These are phyloP conservation scores for Listronotus bonariensis DNA, from an alignment of 1,140 invertebrate genomes.

Conservation along the genomic window DNA sequence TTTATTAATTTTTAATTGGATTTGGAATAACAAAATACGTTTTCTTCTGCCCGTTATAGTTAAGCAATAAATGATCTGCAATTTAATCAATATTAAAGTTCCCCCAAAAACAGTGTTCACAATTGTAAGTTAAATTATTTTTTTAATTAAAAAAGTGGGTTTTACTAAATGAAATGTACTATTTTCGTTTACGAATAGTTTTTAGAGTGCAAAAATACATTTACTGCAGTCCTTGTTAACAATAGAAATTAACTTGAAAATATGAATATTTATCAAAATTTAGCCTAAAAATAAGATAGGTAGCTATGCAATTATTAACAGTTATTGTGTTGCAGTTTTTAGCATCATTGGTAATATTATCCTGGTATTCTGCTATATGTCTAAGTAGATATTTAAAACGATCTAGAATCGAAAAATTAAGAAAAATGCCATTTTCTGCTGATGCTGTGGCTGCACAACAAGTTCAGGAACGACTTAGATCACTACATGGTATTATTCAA, in stretches of 20 bases:
- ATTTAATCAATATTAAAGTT: conserved; percentile 29
- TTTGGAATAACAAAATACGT: too few relatives aligned
- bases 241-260: too few relatives aligned
- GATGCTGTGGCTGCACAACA: conserved; percentile 75
- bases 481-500: conserved; percentile 74
- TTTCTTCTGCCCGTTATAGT: too few relatives aligned
- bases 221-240: too few relatives aligned
- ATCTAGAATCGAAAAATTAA: conserved; percentile 15
- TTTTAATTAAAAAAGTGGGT: too few relatives aligned
- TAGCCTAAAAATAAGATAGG: conserved; percentile 1
- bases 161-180: neutral
- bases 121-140: conserved; percentile 41
- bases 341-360: conserved; percentile 33
- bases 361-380: conserved; percentile 47
- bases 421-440: conserved; percentile 72
- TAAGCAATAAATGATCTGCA: conserved; percentile 30
- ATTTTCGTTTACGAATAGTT: neutral
- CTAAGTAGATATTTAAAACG: conserved; percentile 38
- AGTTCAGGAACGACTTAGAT: conserved; percentile 81
- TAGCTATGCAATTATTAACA: neutral
- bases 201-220: too few relatives aligned
- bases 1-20: too few relatives aligned
- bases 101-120: conserved; percentile 39
- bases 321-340: conserved; percentile 36
- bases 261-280: neutral